Conservation (phyloP, 2,888 invertebrate species). For the Conus canariensis region DNA sequence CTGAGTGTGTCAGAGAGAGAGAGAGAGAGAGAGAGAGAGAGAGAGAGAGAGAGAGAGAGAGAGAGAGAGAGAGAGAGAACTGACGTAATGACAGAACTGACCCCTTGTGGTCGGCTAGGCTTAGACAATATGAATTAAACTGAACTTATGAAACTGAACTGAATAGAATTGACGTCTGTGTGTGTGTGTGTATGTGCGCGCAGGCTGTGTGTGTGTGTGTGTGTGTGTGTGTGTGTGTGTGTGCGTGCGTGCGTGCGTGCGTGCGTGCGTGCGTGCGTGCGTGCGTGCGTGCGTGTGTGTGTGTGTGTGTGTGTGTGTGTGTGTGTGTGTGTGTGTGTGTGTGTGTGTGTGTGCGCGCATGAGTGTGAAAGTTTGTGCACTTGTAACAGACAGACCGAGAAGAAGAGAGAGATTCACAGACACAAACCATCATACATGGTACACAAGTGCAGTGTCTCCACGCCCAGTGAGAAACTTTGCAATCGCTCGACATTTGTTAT, state of each 20-base stretch:
- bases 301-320: neutral
- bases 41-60: too few relatives aligned
- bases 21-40: too few relatives aligned
- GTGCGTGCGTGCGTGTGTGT: slow-evolving; percentile 10
- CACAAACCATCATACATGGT: too few relatives aligned
- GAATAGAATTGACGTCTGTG: neutral
- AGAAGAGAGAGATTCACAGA: too few relatives aligned
- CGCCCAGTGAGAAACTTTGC: too few relatives aligned
- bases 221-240: slow-evolving; percentile 10
- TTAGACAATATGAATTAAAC: too few relatives aligned
- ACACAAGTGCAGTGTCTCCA: too few relatives aligned
- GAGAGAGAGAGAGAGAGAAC: neutral
- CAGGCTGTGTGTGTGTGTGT: neutral
- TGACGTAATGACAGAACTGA: neutral
- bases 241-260: neutral
- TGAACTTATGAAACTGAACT: too few relatives aligned
- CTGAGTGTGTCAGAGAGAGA: too few relatives aligned
- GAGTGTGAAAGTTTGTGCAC: neutral
- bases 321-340: slow-evolving; percentile 29
- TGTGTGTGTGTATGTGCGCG: neutral
- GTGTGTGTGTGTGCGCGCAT: slow-evolving; percentile 2
- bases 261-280: neutral
- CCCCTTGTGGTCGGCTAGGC: too few relatives aligned
- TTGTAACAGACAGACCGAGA: too few relatives aligned
- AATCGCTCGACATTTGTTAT: too few relatives aligned